Percentiles rank a stretch among this genome's conserved stretches.
phyloP scores from a whole-genome alignment of 2,797 vertebrate species.

The Halcyon leucocephala region DNA sequence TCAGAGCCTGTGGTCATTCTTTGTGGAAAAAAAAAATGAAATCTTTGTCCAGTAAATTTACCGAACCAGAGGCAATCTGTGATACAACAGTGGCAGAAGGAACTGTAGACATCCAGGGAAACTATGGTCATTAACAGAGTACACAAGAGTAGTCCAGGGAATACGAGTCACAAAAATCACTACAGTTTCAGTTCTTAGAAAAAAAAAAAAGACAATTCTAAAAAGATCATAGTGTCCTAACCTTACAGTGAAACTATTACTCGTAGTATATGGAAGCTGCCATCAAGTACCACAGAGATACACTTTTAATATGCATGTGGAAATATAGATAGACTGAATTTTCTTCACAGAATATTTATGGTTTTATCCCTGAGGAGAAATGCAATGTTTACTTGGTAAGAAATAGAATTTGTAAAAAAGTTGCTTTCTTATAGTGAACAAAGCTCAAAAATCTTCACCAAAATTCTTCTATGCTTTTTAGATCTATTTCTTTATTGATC shows the following conservation, averaged over 20 bases:
- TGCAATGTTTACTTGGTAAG: background rate
- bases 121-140: background rate
- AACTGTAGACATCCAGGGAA: background rate
- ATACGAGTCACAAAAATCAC: background rate
- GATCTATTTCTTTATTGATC: background rate
- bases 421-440: background rate
- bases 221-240: background rate
- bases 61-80: background rate
- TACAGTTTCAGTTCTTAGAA: background rate
- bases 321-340: background rate
- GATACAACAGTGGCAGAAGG: background rate
- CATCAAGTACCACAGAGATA: background rate
- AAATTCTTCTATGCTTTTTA: background rate
- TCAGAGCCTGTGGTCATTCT: background rate
- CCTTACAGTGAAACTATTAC: background rate
- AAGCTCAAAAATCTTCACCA: background rate
- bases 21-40: background rate
- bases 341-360: background rate
- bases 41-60: accelerated
- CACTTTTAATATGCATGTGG: background rate
- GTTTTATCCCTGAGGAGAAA: background rate
- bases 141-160: background rate
- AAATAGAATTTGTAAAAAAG: background rate
- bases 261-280: background rate
- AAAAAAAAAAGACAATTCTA: background rate